Evolutionary conservation across 2,113 vertebrate species (phyloP).

Genomic region (Plecotus auritus): DNA sequence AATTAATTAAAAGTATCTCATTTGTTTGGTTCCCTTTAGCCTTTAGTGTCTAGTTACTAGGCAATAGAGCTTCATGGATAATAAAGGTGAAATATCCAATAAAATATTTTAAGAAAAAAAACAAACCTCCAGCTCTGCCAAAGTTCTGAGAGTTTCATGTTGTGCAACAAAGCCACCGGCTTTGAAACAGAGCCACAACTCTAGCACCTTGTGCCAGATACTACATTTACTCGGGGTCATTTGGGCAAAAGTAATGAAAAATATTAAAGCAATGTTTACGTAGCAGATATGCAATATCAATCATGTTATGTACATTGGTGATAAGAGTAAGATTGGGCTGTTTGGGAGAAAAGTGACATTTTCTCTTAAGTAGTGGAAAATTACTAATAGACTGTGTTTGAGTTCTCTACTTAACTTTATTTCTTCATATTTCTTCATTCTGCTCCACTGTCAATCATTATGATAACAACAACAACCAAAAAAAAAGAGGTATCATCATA

Average conservation of each 20-base stretch:
- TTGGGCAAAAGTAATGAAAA: constrained; percentile 79
- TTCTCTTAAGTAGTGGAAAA: constrained; percentile 68
- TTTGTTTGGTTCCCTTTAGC: constrained; percentile 37
- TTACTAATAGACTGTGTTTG: constrained; percentile 41
- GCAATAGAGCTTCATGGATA: constrained; percentile 41
- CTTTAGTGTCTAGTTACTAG: constrained; percentile 2
- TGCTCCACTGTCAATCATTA: not conserved
- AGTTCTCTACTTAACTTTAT: not conserved
- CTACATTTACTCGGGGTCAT: constrained; percentile 74
- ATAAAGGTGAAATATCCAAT: constrained; percentile 30
- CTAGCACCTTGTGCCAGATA: constrained; percentile 67
- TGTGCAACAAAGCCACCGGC: constrained; percentile 60
- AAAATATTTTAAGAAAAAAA: not conserved
- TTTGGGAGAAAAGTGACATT: constrained; percentile 64
- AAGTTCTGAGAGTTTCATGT: constrained; percentile 43
- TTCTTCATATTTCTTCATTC: constrained; percentile 37
- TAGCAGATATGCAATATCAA: constrained; percentile 71
- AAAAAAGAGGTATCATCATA: not conserved
- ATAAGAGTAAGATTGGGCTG: constrained; percentile 63
- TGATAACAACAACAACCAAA: not conserved
- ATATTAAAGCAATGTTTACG: constrained; percentile 74
- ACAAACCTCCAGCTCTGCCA: constrained; percentile 9
- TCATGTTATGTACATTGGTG: constrained; percentile 61
- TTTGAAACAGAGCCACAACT: constrained; percentile 66
- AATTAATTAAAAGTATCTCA: constrained; percentile 35